These are phyloP conservation scores for Drosophila nikananu DNA, from an alignment of 1,140 invertebrate genomes.

Conservation along the genomic window DNA sequence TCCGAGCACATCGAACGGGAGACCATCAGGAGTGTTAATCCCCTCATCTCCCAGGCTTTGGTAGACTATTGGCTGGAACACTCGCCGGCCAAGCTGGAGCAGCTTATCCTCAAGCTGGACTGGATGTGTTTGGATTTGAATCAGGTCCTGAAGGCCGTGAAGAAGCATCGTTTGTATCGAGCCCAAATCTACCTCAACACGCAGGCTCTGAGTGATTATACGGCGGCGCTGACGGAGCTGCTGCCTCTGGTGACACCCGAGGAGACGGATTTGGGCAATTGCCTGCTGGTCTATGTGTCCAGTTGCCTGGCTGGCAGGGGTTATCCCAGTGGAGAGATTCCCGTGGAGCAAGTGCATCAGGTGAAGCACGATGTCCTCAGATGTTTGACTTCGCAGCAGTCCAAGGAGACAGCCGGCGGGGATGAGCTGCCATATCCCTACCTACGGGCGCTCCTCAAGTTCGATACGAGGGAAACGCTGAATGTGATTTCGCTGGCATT, in stretches of 20 bases:
- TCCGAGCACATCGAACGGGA: conserved; percentile 86
- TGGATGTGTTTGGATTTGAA: conserved; percentile 95
- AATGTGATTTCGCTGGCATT: conserved; percentile 96
- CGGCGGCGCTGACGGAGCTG: conserved; percentile 93
- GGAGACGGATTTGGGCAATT: conserved; percentile 91
- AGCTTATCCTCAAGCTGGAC: conserved; percentile 92
- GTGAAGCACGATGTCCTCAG: conserved; percentile 92
- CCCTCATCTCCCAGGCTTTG: conserved; percentile 89
- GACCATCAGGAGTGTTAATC: conserved; percentile 86
- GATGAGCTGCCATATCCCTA: conserved; percentile 92
- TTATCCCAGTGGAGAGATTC: conserved; percentile 95
- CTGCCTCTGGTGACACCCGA: conserved; percentile 86
- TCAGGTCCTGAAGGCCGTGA: conserved; percentile 93
- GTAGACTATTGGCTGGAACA: conserved; percentile 87
- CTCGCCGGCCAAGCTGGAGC: conserved; percentile 89
- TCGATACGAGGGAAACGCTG: conserved; percentile 95
- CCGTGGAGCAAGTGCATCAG: conserved; percentile 88
- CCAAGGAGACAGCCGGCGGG: conserved; percentile 87
- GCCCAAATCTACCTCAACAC: conserved; percentile 96
- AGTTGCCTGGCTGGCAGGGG: conserved; percentile 96
- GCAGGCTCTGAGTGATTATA: conserved; percentile 93
- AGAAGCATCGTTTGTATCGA: conserved; percentile 92
- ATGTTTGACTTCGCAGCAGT: conserved; percentile 89
- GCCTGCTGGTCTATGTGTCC: conserved; percentile 96
- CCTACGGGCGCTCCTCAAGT: conserved; percentile 92